Base-by-base conservation (phyloP, 2,797 vertebrate species). In the Manis javanica region DNA sequence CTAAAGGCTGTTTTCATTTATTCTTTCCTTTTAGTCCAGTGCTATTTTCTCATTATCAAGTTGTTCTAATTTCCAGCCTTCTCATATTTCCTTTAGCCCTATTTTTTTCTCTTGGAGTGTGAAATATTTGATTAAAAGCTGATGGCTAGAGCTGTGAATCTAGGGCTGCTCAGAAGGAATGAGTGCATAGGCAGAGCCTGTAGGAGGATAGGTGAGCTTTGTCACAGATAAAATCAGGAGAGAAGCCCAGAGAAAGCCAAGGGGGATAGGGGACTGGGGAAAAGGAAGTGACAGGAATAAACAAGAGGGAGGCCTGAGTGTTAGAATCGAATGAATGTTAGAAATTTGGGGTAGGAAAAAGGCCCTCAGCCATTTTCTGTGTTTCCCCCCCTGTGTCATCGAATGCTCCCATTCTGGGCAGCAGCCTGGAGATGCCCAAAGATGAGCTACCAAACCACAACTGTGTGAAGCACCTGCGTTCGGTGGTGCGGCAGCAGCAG, bases 361-460 rank as follows among this genome's bases (percentile, higher is more conserved):
- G 49, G 49, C 74, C 34, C 26, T 79, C 15, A 21, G 85, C 71
- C 79, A 4, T 77, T 57, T 71, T 37, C 24, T 83, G 93, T 75
- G 55, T 87, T 83, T 46, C 57, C 53, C 19, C 29, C 23, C 46
- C 1, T 24, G 69, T 83, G 75, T 39, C 61, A 39, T 3, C 79
- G 79, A 96, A n/a, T 12, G n/a, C 55, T 14, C 42, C 19, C 78
- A 18, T 85, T 34, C 19, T 81, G 87, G 46, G 18, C 12, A 86
- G 5, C 98, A 99, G 99, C 94, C 98, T 99, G 97, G 99, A 99
- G 98, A 99, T 99, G 99, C 99, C 99, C 98, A 99, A 99, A 98
- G 99, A 99, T 5, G 99, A 99, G 98, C 97, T 99, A 97, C 98
- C 99, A 77, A 99, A 99, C 98, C 99, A 99, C 97, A 99, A 99